Percentiles rank a stretch among this genome's conserved stretches.
phyloP scores from a whole-genome alignment of 2,888 invertebrate species.

The Germaria angustata region DNA sequence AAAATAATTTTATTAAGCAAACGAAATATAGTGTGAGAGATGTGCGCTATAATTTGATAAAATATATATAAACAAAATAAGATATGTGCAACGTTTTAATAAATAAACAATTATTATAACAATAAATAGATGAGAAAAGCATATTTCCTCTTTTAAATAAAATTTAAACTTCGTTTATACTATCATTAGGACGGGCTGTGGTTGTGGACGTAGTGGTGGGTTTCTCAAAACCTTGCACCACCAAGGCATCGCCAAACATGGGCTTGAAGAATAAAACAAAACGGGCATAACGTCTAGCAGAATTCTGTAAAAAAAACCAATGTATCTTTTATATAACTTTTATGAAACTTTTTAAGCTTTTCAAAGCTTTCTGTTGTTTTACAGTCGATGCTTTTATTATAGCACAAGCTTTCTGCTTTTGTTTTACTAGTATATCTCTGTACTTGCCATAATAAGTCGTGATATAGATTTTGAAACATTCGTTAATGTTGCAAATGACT shows the following conservation, averaged over 20 bases:
- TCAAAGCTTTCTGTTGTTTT: slow-evolving; percentile 27
- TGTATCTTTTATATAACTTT: slow-evolving; percentile 28
- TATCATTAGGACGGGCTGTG: slow-evolving; percentile 56
- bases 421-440: background rate
- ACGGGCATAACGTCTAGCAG: slow-evolving; percentile 87
- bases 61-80: background rate
- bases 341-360: slow-evolving; percentile 79
- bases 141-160: background rate
- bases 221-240: slow-evolving; percentile 85
- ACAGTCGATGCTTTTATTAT: slow-evolving; percentile 8
- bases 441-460: slow-evolving; percentile 82
- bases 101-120: too few species aligned
- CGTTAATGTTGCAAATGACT: slow-evolving; percentile 83
- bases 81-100: too few species aligned
- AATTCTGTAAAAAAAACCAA: slow-evolving; percentile 85
- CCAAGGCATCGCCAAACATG: slow-evolving; percentile 86
- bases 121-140: too few species aligned
- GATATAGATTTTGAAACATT: slow-evolving; percentile 83
- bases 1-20: background rate
- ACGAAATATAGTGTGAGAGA: too few species aligned
- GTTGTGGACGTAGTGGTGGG: slow-evolving; percentile 72
- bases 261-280: slow-evolving; percentile 88
- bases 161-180: slow-evolving; percentile 67
- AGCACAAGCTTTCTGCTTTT: slow-evolving; percentile 5
- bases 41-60: too few species aligned